Evolutionary conservation across 2,888 invertebrate genomes (phyloP), one percentile per base, ranked within the genome.

Genomic region (Drosophila paucipuncta): DNA sequence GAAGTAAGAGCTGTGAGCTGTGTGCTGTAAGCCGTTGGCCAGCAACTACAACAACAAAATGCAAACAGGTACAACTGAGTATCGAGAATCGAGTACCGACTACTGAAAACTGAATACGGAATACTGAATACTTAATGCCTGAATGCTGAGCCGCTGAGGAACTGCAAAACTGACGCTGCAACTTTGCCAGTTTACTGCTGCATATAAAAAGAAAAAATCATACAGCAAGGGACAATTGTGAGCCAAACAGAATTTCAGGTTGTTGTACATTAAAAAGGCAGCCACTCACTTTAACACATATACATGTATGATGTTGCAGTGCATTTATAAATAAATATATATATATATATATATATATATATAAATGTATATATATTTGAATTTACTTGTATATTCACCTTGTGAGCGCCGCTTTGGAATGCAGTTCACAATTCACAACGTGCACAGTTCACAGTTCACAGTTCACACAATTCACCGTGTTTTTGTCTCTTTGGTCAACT

Each of bases 381-480:
- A n/a, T 31, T 53, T 28, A 28, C 11, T 22, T 52, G 57, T 64
- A 84, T 82, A 82, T 82, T 85, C 82, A 82, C 82, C 82, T 76
- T 74, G 30, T 52, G 31, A 66, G 62, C 30, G 57, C 39, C 55
- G 59, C 52, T 65, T 50, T 64, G 47, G 73, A 63, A 59, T 78
- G 33, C 54, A 37, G 54, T 75, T 73, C 73, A 73, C 68, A 72
- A 57, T 66, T 30, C 72, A 72, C 59, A 63, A 72, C 58, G 57
- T 39, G 47, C 47, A 47, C 47, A 47, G 47, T 60, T 41, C 41
- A 47, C 47, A 47, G 47, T 60, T 41, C 41, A 54, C 62, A 70
- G 50, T 59, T 57, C 62, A 66, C 62, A 66, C 53, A 28, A 30
- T 47, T 25, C 13, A 58, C 43, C 25, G 37, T 31, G 37, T 18